Base-by-base conservation (phyloP, 1,140 invertebrate genomes). In the Tachypleus tridentatus region DNA sequence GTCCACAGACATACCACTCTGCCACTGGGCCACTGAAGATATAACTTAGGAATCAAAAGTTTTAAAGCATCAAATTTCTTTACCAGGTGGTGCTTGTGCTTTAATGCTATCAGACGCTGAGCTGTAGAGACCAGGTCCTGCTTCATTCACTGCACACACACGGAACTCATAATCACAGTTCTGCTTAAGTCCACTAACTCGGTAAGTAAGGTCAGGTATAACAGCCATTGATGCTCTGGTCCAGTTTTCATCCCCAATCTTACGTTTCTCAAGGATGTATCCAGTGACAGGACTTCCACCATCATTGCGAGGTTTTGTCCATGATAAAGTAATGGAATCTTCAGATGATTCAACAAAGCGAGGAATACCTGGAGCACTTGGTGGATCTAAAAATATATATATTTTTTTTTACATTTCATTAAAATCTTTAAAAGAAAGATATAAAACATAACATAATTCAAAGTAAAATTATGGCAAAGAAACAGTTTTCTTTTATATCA, bases 81-180 rank as follows among this genome's bases (percentile, higher is more conserved):
- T 77, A 84, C 88, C 86, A 66, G 91, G 86, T 70, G 93, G 87
- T 56, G 90, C 85, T 70, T 86, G 82, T 56, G 93, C 93, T 66
- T 87, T 84, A 74, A 98, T 96, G 3, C 88, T 82, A 72, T 96
- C 94, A 7, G 93, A 95, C 65, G 89, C 1, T 93, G 95, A 50
- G 93, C 96, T 53, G 91, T 90, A 77, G 98, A 98, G n/a, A 94
- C 90, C 87, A 67, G 88, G 86, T 57, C 77, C 79, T 62, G 80
- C 78, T 58, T 77, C 77, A 70, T 80, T 80, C 3, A 80, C 79
- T 49, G 94, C 96, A 5, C 91, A 87, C 0, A 98, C 95, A 64
- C 96, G 83, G 83, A 99, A 98, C 76, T 99, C 96, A 73, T 98
- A 98, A 74, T 96, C 90, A 63, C 93, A 89, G 75, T 97, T 94